phyloP scores from a whole-genome alignment of 2,888 invertebrate species.

The Punctoribates punctum region DNA sequence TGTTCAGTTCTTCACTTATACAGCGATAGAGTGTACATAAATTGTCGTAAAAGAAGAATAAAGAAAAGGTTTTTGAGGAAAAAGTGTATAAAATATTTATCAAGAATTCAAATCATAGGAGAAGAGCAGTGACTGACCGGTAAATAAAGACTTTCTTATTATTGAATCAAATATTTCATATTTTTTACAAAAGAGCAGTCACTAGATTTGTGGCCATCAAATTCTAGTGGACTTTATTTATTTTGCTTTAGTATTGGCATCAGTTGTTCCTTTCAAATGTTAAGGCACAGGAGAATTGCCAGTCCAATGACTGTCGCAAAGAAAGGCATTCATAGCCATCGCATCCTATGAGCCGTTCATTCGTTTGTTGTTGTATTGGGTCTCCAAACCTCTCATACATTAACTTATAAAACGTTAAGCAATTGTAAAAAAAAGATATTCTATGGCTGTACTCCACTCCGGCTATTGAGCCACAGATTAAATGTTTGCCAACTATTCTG shows the following conservation, averaged over 20 bases:
- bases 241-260: neutral
- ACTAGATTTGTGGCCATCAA: slow-evolving; percentile 7
- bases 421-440: slow-evolving; percentile 1
- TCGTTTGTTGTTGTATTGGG: neutral
- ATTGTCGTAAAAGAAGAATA: neutral
- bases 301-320: neutral
- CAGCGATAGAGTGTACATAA: neutral
- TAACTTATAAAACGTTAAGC: neutral
- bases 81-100: slow-evolving; percentile 6
- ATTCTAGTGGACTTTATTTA: neutral
- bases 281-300: neutral
- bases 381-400: neutral
- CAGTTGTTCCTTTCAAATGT: neutral
- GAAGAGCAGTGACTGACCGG: neutral
- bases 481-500: neutral
- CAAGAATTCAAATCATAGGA: neutral
- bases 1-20: slow-evolving; percentile 1
- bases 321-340: neutral
- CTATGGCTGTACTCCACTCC: neutral
- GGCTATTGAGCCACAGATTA: neutral
- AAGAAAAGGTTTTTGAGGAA: neutral
- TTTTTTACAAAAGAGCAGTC: neutral
- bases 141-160: neutral
- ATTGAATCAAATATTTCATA: slow-evolving; percentile 2
- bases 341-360: slow-evolving; percentile 5